Evolutionary conservation across 2,888 invertebrate genomes (phyloP), one percentile per base, ranked within the genome.

Genomic region (Diloba caeruleocephala): DNA sequence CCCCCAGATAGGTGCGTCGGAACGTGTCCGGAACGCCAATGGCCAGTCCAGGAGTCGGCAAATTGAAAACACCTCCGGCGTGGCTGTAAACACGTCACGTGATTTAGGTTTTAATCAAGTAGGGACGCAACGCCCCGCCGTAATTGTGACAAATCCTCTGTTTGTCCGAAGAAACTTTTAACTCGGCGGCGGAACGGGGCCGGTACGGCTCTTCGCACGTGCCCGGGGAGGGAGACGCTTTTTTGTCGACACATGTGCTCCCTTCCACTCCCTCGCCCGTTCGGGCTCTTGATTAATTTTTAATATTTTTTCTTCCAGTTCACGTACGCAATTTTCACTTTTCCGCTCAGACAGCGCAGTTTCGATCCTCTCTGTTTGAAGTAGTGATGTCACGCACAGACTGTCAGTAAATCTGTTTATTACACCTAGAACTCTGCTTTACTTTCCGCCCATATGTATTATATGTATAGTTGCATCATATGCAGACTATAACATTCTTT

Each of bases 131-230:
- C 87, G 84, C 85, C 88, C 88, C 80, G 86, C 82, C 89, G 92
- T 93, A 93, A 93, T 93, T 93, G 93, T 92, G 93, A 93, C 93
- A 93, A 93, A 93, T 92, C 92, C 93, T 92, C 92, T 93, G 93
- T 93, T 93, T 93, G 93, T 92, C 89, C 92, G 90, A 90, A 87
- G 87, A 85, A 92, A 93, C 90, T 92, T 92, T 93, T 92, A 92
- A 92, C 92, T 92, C 87, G 85, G 81, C 83, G 76, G 75, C 84
- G 85, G 82, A 87, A 84, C 88, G 85, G 84, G 82, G 84, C 88
- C 85, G 85, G 86, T 88, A 90, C 89, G 87, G 82, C 88, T 85
- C 88, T 86, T 84, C 88, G 92, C 92, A 92, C 92, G 92, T 92
- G 92, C 90, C 79, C 84, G 73, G 65, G 73, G 83, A 82, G 89